Evolutionary conservation across 2,113 vertebrate species (phyloP).

Genomic region (Passer domesticus): DNA sequence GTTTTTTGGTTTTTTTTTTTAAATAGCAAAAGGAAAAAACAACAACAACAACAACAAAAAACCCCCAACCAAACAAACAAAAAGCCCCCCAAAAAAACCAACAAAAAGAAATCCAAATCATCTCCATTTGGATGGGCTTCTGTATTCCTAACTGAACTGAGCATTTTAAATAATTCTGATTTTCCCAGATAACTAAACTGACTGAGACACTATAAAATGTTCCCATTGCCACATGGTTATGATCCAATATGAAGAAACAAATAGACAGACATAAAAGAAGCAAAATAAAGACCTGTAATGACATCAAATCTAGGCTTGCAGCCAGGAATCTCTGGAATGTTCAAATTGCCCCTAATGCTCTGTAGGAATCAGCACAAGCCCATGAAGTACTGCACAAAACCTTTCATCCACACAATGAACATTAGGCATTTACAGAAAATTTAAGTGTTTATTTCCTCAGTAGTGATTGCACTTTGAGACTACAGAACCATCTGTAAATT

Average conservation of each 20-base stretch:
- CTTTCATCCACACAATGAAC: background rate
- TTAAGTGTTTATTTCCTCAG: background rate
- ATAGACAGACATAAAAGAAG: background rate
- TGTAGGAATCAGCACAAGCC: background rate
- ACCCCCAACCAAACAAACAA: too few relatives aligned
- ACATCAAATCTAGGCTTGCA: background rate
- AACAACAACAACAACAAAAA: background rate
- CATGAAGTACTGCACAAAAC: background rate
- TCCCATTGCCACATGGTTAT: background rate
- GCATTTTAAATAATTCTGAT: background rate
- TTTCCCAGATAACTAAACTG: background rate
- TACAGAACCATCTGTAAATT: background rate
- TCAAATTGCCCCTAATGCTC: background rate
- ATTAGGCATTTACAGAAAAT: background rate
- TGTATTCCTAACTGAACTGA: background rate
- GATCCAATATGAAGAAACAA: background rate
- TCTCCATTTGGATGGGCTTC: background rate
- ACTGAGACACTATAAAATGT: background rate
- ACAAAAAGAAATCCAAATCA: background rate
- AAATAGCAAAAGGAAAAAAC: too few relatives aligned
- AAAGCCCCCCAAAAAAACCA: too few relatives aligned
- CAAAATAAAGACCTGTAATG: background rate
- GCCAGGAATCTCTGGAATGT: background rate
- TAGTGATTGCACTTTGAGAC: background rate
- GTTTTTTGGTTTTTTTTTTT: background rate